Evolutionary conservation across 2,113 vertebrate genomes (phyloP), one percentile per base, ranked within the genome.

Genomic region (Chaetodon trifascialis): DNA sequence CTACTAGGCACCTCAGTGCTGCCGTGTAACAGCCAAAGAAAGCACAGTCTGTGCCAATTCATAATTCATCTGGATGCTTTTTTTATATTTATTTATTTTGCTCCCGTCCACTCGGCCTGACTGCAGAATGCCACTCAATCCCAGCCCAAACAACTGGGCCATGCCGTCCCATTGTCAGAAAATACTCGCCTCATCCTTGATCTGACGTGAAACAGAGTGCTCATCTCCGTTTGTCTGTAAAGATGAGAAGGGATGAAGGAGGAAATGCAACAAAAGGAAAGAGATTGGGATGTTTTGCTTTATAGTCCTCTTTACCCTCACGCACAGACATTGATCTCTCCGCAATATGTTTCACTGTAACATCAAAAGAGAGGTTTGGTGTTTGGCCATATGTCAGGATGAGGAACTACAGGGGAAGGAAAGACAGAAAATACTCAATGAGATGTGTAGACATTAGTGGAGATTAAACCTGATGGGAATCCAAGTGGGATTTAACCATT

Each of bases 21-120:
- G 82, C 46, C 1, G 55, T 52, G 68, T 64, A 65, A 83, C 70
- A 49, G 68, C 62, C 65, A 79, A 77, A 86, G 44, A 82, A 77
- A 87, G 79, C 55, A 76, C 72, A 88, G 74, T n/a, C 82, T 72
- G 83, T 79, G 85, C 88, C 84, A 80, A 94, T 94, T 92, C 79
- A 92, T 93, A 87, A 93, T 93, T 91, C 86, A 93, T 93, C 69
- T 73, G 70, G 76, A 77, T 75, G 76, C 65, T 83, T 86, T 83
- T 81, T 73, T 76, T 77, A 2, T 16, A 82, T 78, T 78, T 90
- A 71, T 90, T 91, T 93, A 74, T 89, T 83, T 90, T 80, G 70
- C 63, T 69, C 67, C 67, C 36, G 59, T 86, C 85, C 79, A 64
- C 83, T 78, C 71, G 62, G 73, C 69, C 81, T 80, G 91, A 80